Percentiles rank a stretch among this genome's conserved stretches.
These are phyloP conservation scores for Clunio marinus DNA, from an alignment of 2,888 invertebrate species.

Conservation along the genomic window DNA sequence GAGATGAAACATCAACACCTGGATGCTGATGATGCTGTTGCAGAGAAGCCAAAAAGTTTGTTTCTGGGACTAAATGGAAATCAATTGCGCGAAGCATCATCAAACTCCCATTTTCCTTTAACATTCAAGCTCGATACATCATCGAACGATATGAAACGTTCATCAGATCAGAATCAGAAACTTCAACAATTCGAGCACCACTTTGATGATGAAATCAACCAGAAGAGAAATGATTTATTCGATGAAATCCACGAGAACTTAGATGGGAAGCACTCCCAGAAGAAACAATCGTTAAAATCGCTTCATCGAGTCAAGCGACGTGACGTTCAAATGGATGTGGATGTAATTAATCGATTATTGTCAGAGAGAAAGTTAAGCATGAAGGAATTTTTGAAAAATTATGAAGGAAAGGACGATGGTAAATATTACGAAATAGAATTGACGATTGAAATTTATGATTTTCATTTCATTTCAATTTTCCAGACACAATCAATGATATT, in stretches of 20 bases:
- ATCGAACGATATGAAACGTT: constrained; percentile 28
- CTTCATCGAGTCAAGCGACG: constrained; percentile 32
- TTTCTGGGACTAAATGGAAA: constrained; percentile 13
- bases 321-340: constrained; percentile 23
- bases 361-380: not conserved
- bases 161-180: constrained; percentile 26
- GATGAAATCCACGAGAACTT: constrained; percentile 27
- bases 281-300: constrained; percentile 2
- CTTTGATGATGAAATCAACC: constrained; percentile 24
- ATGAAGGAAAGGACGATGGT: too few species aligned
- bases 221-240: constrained; percentile 26
- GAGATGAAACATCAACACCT: constrained; percentile 33
- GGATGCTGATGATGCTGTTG: not conserved
- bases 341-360: constrained; percentile 22
- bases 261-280: too few species aligned
- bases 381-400: too few species aligned
- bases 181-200: not conserved
- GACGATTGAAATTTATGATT: too few species aligned
- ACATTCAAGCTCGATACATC: constrained; percentile 27
- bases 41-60: not conserved
- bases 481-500: not conserved
- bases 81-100: constrained; percentile 24
- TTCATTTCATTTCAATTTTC: too few species aligned
- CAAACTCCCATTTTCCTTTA: constrained; percentile 23
- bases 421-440: too few species aligned